Percentiles rank a stretch among this genome's conserved stretches.
Conservation (phyloP, 2,113 vertebrate genomes). For the Elaphurus davidianus region DNA sequence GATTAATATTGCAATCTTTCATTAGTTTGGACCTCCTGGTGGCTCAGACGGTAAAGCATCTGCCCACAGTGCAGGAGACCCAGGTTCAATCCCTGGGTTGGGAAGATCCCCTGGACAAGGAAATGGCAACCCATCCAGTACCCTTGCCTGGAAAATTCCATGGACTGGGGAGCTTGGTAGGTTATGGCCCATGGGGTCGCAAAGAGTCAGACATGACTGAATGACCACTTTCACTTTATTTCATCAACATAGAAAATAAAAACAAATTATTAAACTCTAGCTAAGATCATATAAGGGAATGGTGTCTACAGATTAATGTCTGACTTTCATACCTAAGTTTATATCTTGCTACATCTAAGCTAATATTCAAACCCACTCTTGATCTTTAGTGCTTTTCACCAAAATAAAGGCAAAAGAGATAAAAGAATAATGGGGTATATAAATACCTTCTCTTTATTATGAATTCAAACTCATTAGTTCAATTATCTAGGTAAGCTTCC, state of each 20-base stretch:
- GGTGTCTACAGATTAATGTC: background rate
- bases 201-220: rapidly evolving
- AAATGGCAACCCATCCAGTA: background rate
- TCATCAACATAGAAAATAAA: background rate
- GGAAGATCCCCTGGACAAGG: background rate
- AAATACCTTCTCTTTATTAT: background rate
- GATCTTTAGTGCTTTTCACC: background rate
- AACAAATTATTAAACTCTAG: background rate
- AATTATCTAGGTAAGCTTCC: background rate
- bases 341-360: background rate
- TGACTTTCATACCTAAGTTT: background rate
- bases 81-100: rapidly evolving
- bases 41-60: background rate
- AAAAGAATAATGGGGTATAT: background rate
- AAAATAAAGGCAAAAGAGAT: background rate
- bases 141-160: background rate
- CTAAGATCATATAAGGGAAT: background rate
- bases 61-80: background rate
- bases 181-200: background rate
- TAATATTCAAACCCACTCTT: background rate
- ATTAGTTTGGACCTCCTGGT: background rate
- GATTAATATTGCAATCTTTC: background rate
- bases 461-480: background rate
- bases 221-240: background rate
- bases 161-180: background rate